Percentiles rank a stretch among this genome's conserved stretches.
Conservation (phyloP, 1,140 invertebrate species). For the Cydia strobilella region DNA sequence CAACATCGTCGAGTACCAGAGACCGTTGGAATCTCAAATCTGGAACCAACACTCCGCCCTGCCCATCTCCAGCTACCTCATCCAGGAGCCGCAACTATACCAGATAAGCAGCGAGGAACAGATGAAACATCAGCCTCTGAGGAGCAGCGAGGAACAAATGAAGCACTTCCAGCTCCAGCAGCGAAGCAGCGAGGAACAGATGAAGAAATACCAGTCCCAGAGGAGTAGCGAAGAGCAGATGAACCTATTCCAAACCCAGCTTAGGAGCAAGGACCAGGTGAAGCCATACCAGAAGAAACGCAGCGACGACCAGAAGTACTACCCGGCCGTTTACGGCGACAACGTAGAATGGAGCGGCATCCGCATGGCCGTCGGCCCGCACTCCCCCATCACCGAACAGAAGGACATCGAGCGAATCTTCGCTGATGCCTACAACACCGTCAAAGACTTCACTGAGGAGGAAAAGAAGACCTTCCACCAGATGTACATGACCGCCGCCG, state of each 20-base stretch:
- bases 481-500: conserved; percentile 40
- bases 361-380: conserved; percentile 48
- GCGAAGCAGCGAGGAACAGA: conserved; percentile 1
- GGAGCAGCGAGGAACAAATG: neutral
- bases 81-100: neutral
- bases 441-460: conserved; percentile 56
- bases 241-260: neutral
- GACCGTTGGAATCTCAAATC: conserved; percentile 17
- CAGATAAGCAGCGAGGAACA: conserved; percentile 3
- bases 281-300: conserved; percentile 16
- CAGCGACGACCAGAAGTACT: neutral
- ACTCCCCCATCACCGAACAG: conserved; percentile 41
- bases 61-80: conserved; percentile 12
- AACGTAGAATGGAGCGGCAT: conserved; percentile 50
- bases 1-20: conserved; percentile 23
- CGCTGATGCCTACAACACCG: conserved; percentile 55
- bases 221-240: neutral
- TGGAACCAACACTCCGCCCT: neutral
- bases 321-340: conserved; percentile 42
- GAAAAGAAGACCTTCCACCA: conserved; percentile 55
- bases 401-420: conserved; percentile 59
- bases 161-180: neutral
- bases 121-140: neutral
- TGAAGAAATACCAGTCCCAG: neutral
- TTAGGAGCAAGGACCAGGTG: neutral